Evolutionary conservation across 2,797 vertebrate species (phyloP), one percentile per base, ranked within the genome.

Genomic region (Taenioides sp.): DNA sequence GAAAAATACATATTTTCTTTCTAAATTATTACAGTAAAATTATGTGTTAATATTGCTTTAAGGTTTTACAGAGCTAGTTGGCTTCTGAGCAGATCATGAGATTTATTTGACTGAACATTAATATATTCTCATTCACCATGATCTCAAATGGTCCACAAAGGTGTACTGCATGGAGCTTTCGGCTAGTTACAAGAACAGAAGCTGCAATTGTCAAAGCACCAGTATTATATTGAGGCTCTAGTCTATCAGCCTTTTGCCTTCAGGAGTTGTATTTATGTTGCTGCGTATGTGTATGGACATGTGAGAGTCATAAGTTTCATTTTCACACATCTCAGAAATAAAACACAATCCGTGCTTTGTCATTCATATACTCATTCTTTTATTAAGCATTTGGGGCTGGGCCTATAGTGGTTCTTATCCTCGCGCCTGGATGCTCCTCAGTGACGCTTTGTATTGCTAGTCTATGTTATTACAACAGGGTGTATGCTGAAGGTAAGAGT

Each of bases 81-180:
- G 63, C 72, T 82, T 84, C 77, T 74, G 73, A 65, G 69, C 57
- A 61, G n/a, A 78, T 90, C 86, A 87, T 76, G 62, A 79, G 88
- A 83, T 84, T 40, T 74, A 14, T 71, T 61, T 23, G 28, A 57
- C 57, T 12, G 47, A 74, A 83, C 84, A 87, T 83, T 58, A 71
- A 47, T 17, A 69, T 75, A 72, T 62, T 76, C 70, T 86, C 75
- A n/a, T 83, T 70, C 47, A 7, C 31, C 64, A 59, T 2, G 62
- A 34, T 61, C 55, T n/a, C 20, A 67, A 78, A 69, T 57, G 69
- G n/a, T 67, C 76, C 71, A 78, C 49, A 60, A 80, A 86, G 80
- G 83, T 87, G 76, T 76, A 9, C 59, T 77, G 80, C 71, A 17
- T 70, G 68, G 16, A 59, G 74, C 78, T 69, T 59, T 23, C 55